Evolutionary conservation across 1,140 invertebrate genomes (phyloP), one percentile per base, ranked within the genome.

Genomic region (Pseudoatta argentina): DNA sequence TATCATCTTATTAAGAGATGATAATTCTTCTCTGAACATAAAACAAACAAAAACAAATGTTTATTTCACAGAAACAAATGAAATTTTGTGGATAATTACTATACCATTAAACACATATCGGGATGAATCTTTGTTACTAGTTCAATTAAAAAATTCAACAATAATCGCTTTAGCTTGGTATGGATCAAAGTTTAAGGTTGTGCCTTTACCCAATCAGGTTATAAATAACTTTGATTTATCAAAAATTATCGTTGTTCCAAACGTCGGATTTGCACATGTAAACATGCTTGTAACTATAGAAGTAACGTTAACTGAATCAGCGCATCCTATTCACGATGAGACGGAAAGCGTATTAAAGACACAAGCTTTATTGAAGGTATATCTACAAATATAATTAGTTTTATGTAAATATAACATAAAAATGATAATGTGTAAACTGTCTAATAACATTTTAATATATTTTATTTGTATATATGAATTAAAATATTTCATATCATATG

Each of bases 111-210:
- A 91, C 27, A 94, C 93, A 4, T 94, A 94, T 27, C 92, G 93
- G 69, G 88, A 94, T 6, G 94, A 94, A n/a, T 90, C 93, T 7
- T 55, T 94, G 18, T 57, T 94, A 51, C n/a, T 94, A 2, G 7
- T 93, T 2, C 91, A 94, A 76, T 61, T 90, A 14, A 85, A 87
- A 76, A 93, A 94, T 72, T 87, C 34, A 0, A 91, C 90, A 0
- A 67, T 92, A 7, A 34, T 92, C 0, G 86, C 86, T 16, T 77
- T 94, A 4, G 75, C 86, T n/a, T 94, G 93, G 93, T 83, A 92
- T 3, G 92, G 82, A 3, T 39, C 71, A 48, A 82, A 64, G 21
- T 94, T 93, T 55, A 82, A 88, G 55, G 73, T 21, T 8, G 77
- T 88, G 24, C 7, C 57, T 24, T 67, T 93, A n/a, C 90, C 92